Percentiles rank a stretch among this genome's conserved stretches.
phyloP scores from a whole-genome alignment of 2,797 vertebrate species.

The Acrossocheilus wenchowensis region DNA sequence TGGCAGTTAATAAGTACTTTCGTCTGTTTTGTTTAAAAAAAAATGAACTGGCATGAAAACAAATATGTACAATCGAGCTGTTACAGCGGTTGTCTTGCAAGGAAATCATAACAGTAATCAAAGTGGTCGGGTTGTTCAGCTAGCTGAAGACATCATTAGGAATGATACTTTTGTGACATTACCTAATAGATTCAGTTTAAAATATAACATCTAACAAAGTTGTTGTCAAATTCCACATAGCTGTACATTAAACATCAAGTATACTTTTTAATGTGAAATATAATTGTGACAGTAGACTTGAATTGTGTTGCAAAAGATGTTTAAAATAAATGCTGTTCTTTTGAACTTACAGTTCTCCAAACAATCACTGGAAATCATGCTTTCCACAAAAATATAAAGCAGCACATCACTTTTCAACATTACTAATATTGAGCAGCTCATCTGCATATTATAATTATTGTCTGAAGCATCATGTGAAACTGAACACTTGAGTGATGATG shows the following conservation, averaged over 20 bases:
- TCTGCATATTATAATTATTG: not conserved
- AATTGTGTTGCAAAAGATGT: too few species aligned
- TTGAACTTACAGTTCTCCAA: too few species aligned
- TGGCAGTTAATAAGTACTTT: conserved; percentile 27
- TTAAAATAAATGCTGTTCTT: too few species aligned
- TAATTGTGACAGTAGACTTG: too few species aligned
- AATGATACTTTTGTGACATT: not conserved
- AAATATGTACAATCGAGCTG: conserved; percentile 2
- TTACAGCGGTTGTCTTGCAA: not conserved
- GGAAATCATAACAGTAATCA: not conserved
- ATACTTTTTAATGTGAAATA: not conserved
- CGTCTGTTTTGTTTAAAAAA: not conserved
- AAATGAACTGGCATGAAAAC: conserved; percentile 10
- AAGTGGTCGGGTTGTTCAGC: not conserved
- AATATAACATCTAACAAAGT: not conserved
- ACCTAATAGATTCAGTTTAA: not conserved
- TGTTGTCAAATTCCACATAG: not conserved
- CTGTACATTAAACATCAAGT: not conserved
- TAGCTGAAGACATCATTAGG: not conserved
- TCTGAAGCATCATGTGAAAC: not conserved
- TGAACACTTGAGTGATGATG: not conserved
- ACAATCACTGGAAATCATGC: too few species aligned
- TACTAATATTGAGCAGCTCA: too few species aligned
- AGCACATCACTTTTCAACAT: too few species aligned
- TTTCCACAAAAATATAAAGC: too few species aligned